Percentiles rank a stretch among this genome's conserved stretches.
Conservation (phyloP, 2,888 invertebrate genomes). For the Gibbula magus region DNA sequence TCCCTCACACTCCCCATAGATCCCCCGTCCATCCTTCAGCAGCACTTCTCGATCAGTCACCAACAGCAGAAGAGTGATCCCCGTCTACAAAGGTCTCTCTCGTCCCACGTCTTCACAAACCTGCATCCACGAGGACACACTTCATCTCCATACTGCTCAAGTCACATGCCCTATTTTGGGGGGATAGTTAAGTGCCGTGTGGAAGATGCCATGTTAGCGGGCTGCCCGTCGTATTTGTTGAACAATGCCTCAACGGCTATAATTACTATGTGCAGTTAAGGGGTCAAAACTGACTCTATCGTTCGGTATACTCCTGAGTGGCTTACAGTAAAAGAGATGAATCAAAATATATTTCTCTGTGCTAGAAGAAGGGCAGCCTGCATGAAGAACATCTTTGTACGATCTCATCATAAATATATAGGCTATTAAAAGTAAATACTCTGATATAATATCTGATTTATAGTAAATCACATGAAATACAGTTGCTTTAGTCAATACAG, state of each 20-base stretch:
- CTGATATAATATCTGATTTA: neutral
- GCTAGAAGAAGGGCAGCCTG: neutral
- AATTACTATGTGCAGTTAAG: neutral
- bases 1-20: neutral
- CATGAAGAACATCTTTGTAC: neutral
- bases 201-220: neutral
- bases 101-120: no score
- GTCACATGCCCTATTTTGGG: neutral
- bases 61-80: no score
- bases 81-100: no score
- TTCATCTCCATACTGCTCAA: neutral
- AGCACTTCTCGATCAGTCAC: no score
- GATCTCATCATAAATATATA: neutral
- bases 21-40: neutral
- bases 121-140: no score
- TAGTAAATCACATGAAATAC: neutral
- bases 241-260: neutral
- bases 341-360: slow-evolving; percentile 1
- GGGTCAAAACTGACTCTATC: slow-evolving; percentile 2
- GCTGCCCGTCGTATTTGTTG: neutral
- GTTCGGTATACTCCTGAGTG: neutral
- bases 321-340: neutral
- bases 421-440: neutral
- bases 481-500: neutral
- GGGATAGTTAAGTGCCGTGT: neutral